These are phyloP conservation scores for Pungitius pungitius DNA, from an alignment of 2,113 vertebrate genomes.

Conservation along the genomic window DNA sequence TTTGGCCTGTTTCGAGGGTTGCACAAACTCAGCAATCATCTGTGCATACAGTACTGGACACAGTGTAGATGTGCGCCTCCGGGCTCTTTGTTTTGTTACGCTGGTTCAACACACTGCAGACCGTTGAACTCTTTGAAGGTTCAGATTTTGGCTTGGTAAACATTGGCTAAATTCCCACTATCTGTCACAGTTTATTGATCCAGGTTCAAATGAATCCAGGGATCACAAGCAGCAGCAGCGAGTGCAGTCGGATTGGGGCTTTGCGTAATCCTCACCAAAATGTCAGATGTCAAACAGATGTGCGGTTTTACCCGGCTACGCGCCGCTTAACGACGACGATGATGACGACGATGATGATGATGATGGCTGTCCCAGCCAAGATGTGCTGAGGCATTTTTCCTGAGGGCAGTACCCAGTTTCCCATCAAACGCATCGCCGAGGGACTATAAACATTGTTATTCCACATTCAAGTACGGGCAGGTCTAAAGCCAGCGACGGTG, in stretches of 20 bases:
- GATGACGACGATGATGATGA: background rate
- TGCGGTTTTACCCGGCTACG: background rate
- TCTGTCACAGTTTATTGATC: background rate
- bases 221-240: background rate
- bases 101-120: constrained; percentile 36
- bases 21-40: background rate
- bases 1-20: constrained; percentile 23
- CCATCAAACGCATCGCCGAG: background rate
- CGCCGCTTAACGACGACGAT: background rate
- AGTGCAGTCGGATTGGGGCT: background rate
- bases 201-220: background rate
- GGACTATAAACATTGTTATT: background rate
- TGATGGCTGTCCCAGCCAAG: background rate
- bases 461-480: background rate
- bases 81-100: background rate
- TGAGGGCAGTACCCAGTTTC: background rate
- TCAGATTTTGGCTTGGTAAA: background rate
- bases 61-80: background rate
- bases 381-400: background rate
- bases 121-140: constrained; percentile 27
- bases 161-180: background rate
- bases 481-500: background rate
- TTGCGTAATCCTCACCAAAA: background rate
- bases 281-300: background rate
- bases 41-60: background rate